Percentiles rank a stretch among this genome's conserved stretches.
phyloP scores from a whole-genome alignment of 1,140 invertebrate genomes.

The Drosophila saltans region DNA sequence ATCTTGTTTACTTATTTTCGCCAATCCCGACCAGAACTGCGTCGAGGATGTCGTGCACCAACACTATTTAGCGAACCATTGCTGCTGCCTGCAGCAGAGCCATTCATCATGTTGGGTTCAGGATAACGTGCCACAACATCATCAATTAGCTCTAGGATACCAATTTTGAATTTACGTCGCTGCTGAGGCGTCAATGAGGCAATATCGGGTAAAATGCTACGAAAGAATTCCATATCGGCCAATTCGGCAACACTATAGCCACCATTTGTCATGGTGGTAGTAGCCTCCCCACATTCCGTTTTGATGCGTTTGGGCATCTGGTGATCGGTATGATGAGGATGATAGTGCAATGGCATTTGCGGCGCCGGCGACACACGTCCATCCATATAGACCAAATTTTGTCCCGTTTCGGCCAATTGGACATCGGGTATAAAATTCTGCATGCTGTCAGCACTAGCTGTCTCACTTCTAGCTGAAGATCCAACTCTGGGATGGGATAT shows the following conservation, averaged over 20 bases:
- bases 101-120: conserved; percentile 34
- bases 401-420: conserved; percentile 67
- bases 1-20: conserved; percentile 38
- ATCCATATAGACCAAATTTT: conserved; percentile 55
- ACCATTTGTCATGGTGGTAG: conserved; percentile 46
- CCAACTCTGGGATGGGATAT: background rate
- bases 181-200: conserved; percentile 69
- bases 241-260: conserved; percentile 56
- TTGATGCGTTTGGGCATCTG: conserved; percentile 66
- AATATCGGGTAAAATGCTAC: conserved; percentile 77
- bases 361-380: conserved; percentile 55
- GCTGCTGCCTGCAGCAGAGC: conserved; percentile 46
- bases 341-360: conserved; percentile 52
- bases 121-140: conserved; percentile 77
- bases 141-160: conserved; percentile 77
- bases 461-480: conserved; percentile 68
- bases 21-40: conserved; percentile 61
- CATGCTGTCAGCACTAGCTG: conserved; percentile 73
- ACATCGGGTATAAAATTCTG: conserved; percentile 80
- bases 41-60: conserved; percentile 27
- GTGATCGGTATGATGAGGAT: conserved; percentile 47
- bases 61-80: conserved; percentile 20
- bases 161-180: conserved; percentile 79
- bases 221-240: conserved; percentile 81
- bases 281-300: conserved; percentile 70